These are phyloP conservation scores for Drosophila simulans DNA, from an alignment of 1,140 invertebrate genomes.

Conservation along the genomic window DNA sequence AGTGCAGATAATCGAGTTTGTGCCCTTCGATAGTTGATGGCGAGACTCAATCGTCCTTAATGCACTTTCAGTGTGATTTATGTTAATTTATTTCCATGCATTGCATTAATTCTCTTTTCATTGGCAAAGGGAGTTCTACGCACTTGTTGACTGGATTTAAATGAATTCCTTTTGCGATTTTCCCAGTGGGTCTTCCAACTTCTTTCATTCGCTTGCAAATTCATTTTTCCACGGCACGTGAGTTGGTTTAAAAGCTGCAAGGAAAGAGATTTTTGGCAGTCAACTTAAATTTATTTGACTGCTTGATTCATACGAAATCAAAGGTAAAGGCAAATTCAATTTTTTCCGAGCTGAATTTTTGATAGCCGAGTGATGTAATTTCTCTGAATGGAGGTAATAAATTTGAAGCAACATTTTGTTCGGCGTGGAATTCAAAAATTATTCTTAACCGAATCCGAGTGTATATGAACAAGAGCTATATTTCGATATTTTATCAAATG, in stretches of 20 bases:
- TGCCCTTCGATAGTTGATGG: conserved; percentile 11
- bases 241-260: conserved; percentile 22
- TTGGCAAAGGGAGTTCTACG: background rate
- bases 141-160: conserved; percentile 43
- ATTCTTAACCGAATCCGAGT: background rate
- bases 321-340: conserved; percentile 53
- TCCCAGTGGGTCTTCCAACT: conserved; percentile 7
- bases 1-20: conserved; percentile 38
- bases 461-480: too few species aligned
- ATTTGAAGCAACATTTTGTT: conserved; percentile 5
- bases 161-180: conserved; percentile 30
- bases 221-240: conserved; percentile 17
- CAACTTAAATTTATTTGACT: conserved; percentile 17
- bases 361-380: conserved; percentile 17
- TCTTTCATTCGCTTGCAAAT: conserved; percentile 1
- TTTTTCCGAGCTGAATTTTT: conserved; percentile 36
- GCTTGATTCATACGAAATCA: conserved; percentile 36
- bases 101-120: conserved; percentile 5
- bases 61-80: conserved; percentile 31
- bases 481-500: too few species aligned
- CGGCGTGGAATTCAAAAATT: background rate
- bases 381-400: conserved; percentile 22
- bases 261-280: conserved; percentile 18
- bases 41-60: conserved; percentile 37
- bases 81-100: conserved; percentile 35